Conservation (phyloP, 2,113 vertebrate genomes). For the Kryptolebias marmoratus region DNA sequence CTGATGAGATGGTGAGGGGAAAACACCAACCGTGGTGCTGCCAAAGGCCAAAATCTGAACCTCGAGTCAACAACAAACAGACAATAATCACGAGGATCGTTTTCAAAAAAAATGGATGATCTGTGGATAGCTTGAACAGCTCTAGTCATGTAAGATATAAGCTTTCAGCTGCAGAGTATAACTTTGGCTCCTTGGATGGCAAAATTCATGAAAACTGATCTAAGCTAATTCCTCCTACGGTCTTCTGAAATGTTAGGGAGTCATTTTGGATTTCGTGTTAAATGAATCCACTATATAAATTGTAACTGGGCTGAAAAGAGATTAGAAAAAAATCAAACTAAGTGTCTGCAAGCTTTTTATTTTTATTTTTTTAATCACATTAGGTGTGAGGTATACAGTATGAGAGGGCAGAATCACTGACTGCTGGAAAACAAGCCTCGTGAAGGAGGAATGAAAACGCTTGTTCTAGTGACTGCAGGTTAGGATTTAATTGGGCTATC, state of each 20-base stretch:
- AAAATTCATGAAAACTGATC: neutral
- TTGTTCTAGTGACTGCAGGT: constrained; percentile 45
- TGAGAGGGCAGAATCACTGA: constrained; percentile 12
- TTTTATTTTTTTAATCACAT: constrained; percentile 10
- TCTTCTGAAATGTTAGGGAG: neutral
- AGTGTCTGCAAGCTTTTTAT: constrained; percentile 4
- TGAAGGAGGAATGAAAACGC: constrained; percentile 30
- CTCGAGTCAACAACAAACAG: constrained; percentile 31
- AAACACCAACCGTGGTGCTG: constrained; percentile 36
- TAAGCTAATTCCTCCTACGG: neutral
- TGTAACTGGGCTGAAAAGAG: neutral
- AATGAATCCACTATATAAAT: neutral
- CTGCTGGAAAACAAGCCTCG: constrained; percentile 32
- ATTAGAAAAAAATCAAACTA: neutral
- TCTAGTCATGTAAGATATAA: neutral
- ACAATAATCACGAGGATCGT: constrained; percentile 26
- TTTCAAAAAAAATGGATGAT: constrained; percentile 20
- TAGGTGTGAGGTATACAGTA: neutral
- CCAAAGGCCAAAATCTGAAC: constrained; percentile 37
- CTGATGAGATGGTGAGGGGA: constrained; percentile 57
- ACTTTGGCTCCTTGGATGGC: neutral
- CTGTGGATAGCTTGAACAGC: constrained; percentile 1
- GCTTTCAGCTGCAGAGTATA: neutral
- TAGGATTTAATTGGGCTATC: constrained; percentile 67
- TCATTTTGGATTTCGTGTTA: neutral